A percentile compares a stretch with the other conserved stretches of the same genome.
Conservation (phyloP, 2,113 vertebrate species). For the Macquaria ambigua region DNA sequence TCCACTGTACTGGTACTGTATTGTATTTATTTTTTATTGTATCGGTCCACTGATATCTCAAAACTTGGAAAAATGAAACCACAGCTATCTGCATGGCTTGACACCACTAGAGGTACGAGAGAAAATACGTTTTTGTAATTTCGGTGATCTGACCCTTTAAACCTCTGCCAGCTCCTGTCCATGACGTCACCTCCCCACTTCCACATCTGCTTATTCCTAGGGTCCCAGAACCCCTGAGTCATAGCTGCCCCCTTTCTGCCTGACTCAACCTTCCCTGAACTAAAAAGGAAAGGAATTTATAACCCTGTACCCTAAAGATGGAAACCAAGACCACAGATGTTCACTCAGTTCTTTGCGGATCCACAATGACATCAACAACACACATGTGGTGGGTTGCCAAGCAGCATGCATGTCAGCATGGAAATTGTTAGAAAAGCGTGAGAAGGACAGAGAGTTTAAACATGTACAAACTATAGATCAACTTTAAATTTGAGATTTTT, state of each 20-base stretch:
- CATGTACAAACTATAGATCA: not conserved
- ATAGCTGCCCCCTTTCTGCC: constrained; percentile 33
- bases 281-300: constrained; percentile 57
- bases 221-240: constrained; percentile 47
- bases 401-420: not conserved
- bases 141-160: not conserved
- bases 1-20: not conserved
- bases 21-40: not conserved
- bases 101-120: not conserved
- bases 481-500: not conserved
- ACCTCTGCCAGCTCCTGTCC: not conserved
- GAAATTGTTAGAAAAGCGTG: constrained; percentile 30
- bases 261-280: constrained; percentile 49
- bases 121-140: not conserved
- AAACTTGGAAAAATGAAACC: not conserved
- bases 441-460: constrained; percentile 37
- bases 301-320: not conserved
- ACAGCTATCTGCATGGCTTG: not conserved
- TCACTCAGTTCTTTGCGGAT: constrained; percentile 20
- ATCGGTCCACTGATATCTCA: not conserved
- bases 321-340: constrained; percentile 31
- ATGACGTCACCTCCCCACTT: constrained; percentile 28
- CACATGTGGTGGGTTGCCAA: not conserved
- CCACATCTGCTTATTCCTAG: constrained; percentile 21
- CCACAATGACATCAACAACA: not conserved